These are phyloP conservation scores for Dryadula phaetusa DNA, from an alignment of 2,888 invertebrate genomes.

Conservation along the genomic window DNA sequence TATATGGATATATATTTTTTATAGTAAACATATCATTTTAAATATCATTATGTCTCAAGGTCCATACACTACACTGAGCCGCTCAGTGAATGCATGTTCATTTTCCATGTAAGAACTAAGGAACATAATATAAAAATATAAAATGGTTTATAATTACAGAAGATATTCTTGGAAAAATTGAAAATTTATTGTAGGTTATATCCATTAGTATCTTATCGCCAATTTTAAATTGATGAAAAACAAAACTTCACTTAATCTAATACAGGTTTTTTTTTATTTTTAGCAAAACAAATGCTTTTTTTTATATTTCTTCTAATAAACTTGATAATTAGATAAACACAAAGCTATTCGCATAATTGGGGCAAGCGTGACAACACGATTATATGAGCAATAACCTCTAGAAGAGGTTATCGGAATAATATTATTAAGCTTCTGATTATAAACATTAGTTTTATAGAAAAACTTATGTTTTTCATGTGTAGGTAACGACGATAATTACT, in stretches of 20 bases:
- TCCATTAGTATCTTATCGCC: not conserved
- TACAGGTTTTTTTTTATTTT: too few relatives aligned
- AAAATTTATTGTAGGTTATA: too few relatives aligned
- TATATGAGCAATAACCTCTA: constrained; percentile 29
- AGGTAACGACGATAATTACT: too few relatives aligned
- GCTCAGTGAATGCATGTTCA: not conserved
- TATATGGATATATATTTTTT: too few relatives aligned
- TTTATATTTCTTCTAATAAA: constrained; percentile 18
- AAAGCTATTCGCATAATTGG: constrained; percentile 26
- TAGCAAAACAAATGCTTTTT: not conserved
- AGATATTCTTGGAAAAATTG: too few relatives aligned
- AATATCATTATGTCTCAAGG: not conserved
- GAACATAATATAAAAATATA: not conserved
- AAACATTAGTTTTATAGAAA: constrained; percentile 20
- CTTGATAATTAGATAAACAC: constrained; percentile 34
- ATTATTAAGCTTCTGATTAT: constrained; percentile 31
- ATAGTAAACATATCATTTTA: too few relatives aligned
- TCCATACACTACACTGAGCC: not conserved
- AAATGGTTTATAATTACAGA: too few relatives aligned
- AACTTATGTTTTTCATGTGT: not conserved
- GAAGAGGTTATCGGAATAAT: constrained; percentile 34
- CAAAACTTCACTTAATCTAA: too few relatives aligned
- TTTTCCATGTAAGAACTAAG: not conserved
- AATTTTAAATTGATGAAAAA: too few relatives aligned
- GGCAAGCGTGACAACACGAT: constrained; percentile 34